These are phyloP conservation scores for Lasioglossum baleicum DNA, from an alignment of 1,140 invertebrate genomes.

Conservation along the genomic window DNA sequence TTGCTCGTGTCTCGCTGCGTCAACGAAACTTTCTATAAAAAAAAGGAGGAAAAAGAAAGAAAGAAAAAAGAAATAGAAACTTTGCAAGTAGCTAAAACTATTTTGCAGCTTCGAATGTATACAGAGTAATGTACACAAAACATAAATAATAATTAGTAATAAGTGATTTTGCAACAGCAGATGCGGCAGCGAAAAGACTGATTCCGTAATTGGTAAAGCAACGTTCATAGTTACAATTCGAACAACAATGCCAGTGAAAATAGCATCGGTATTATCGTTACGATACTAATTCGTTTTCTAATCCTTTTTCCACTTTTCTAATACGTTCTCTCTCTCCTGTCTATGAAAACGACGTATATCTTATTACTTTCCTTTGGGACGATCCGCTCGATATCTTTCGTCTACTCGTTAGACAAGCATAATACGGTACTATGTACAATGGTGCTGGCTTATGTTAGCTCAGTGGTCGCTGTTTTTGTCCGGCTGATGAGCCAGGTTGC, in stretches of 20 bases:
- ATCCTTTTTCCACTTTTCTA: neutral
- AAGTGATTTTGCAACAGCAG: slow-evolving; percentile 10
- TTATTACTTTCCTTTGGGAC: neutral
- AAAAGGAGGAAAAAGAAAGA: neutral
- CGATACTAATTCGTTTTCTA: slow-evolving; percentile 14
- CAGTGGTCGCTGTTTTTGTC: too few relatives aligned
- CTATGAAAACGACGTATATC: neutral
- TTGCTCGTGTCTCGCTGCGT: neutral
- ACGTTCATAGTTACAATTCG: neutral
- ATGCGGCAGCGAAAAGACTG: slow-evolving; percentile 22
- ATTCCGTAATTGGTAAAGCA: neutral
- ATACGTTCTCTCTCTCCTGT: neutral
- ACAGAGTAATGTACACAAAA: slow-evolving; percentile 40
- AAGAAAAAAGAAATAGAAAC: slow-evolving; percentile 29
- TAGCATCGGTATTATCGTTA: neutral
- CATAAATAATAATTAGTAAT: slow-evolving; percentile 25
- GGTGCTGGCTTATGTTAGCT: neutral
- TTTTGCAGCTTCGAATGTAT: neutral
- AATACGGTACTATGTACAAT: neutral
- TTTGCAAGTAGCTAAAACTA: neutral
- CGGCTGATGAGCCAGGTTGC: too few relatives aligned
- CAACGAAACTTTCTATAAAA: slow-evolving; percentile 15
- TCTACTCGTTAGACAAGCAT: neutral
- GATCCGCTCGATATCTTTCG: neutral
- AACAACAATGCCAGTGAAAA: slow-evolving; percentile 14